Percentiles rank a stretch among this genome's conserved stretches.
Conservation (phyloP, 30 jellyfish, hydroid and myxozoan genomes). For the Morbakka virulenta region DNA sequence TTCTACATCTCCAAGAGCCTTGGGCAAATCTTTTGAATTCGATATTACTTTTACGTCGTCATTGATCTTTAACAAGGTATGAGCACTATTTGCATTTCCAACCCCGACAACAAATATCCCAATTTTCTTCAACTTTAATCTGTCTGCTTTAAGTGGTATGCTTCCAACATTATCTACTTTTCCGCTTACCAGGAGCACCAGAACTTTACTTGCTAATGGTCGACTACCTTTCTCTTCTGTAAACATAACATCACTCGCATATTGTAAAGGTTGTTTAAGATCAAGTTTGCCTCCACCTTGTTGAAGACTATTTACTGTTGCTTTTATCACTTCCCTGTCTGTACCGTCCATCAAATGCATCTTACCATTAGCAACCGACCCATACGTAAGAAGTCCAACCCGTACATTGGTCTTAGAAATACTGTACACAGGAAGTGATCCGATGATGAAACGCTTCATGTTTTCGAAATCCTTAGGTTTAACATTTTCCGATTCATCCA, state of each 20-base stretch:
- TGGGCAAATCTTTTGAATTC: conserved; percentile 1
- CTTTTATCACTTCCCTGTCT: not conserved
- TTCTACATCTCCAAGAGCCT: conserved; percentile 12
- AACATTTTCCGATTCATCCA: conserved; percentile 65
- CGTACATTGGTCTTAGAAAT: conserved; percentile 27
- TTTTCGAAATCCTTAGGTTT: not conserved
- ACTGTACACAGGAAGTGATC: conserved; percentile 30
- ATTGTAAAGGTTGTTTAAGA: not conserved
- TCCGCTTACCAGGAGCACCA: conserved; percentile 68
- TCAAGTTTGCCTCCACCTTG: conserved; percentile 43
- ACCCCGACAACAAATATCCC: conserved; percentile 54
- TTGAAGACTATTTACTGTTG: not conserved
- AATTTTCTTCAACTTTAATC: conserved; percentile 40
- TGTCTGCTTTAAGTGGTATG: conserved; percentile 48
- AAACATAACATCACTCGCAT: not conserved
- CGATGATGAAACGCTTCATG: conserved; percentile 38
- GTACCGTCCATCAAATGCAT: not conserved
- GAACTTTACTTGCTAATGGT: conserved; percentile 14
- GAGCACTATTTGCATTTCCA: conserved; percentile 57
- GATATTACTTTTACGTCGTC: conserved; percentile 21
- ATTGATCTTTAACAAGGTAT: not conserved
- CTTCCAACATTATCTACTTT: conserved; percentile 53
- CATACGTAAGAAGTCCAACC: conserved; percentile 26
- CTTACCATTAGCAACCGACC: not conserved
- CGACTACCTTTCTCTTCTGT: not conserved